phyloP scores from a whole-genome alignment of 2,888 invertebrate species.

The Watsonalla cultraria region DNA sequence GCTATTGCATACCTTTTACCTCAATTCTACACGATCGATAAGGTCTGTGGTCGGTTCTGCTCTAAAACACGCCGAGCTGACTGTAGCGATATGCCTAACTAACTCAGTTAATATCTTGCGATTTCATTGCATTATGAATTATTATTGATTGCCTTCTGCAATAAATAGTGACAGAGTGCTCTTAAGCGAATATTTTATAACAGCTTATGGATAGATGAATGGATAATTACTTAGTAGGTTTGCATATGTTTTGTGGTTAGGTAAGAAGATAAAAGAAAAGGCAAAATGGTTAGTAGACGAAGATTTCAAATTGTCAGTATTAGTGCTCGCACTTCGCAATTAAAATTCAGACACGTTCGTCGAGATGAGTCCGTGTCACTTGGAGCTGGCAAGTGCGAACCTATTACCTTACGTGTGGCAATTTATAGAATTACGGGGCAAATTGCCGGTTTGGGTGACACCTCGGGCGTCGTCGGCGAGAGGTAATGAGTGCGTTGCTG shows the following conservation, averaged over 20 bases:
- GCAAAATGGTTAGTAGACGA: neutral
- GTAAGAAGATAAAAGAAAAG: no score
- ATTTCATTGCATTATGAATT: no score
- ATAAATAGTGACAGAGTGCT: no score
- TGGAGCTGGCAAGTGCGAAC: slow-evolving; percentile 9
- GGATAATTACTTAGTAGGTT: no score
- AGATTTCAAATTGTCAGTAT: neutral
- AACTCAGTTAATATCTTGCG: no score
- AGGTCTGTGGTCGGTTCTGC: slow-evolving; percentile 25
- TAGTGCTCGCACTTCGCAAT: neutral
- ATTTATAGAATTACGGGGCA: slow-evolving; percentile 66
- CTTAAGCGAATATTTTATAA: no score
- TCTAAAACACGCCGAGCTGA: slow-evolving; percentile 28
- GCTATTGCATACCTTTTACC: neutral
- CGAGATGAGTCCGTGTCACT: slow-evolving; percentile 36
- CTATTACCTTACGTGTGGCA: slow-evolving; percentile 57
- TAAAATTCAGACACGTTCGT: slow-evolving; percentile 18
- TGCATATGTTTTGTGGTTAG: no score
- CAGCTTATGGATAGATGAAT: no score
- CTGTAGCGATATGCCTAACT: slow-evolving; percentile 11
- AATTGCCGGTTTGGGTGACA: slow-evolving; percentile 64
- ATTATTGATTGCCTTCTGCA: no score
- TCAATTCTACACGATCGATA: slow-evolving; percentile 9
- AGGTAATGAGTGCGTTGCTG: slow-evolving; percentile 65
- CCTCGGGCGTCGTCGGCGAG: slow-evolving; percentile 63